Base-by-base conservation (phyloP, 2,888 invertebrate genomes). In the Vannuccia rotundouncinata region DNA sequence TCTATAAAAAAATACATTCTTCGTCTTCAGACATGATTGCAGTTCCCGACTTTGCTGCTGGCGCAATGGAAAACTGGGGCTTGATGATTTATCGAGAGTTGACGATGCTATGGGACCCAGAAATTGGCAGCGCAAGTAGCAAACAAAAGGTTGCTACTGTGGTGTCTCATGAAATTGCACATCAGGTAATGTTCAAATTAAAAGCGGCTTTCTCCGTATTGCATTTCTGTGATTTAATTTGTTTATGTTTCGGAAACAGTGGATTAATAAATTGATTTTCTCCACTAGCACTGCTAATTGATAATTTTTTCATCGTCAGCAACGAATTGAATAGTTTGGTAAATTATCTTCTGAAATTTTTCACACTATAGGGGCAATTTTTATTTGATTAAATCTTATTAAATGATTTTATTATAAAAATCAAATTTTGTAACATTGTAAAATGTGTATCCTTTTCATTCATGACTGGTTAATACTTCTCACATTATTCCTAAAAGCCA, bases 1-100 rank as follows among this genome's bases (percentile, higher is more conserved):
- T n/a, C n/a, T n/a, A n/a, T n/a, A n/a, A n/a, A n/a, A 45, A 45
- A 17, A 45, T 10, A 10, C 17, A 5, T 45, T 17, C 45, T 10
- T 17, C 45, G 45, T 17, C 82, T 82, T 29, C 84, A 86, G 88
- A 88, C 82, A 88, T 88, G 82, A 87, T 86, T 28, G 88, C 88
- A 10, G 85, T 87, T 22, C 88, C 88, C 1, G 88, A 88, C 83
- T 88, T 88, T 82, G 84, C 85, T 79, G 87, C 85, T 1, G 87
- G 87, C 0, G 88, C 87, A 1, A 88, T 88, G 87, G 87, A 88
- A 82, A 87, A 88, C 82, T 88, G 87, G 87, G 87, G 87, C 78
- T 84, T 87, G 79, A 85, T 87, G 2, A 84, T 87, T 29, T 87
- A 87, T 83, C 84, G 87, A 29, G 87, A 87, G 83, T 13, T 5